Base-by-base conservation (phyloP, 1,140 invertebrate genomes). In the Zaprionus vittiger region DNA sequence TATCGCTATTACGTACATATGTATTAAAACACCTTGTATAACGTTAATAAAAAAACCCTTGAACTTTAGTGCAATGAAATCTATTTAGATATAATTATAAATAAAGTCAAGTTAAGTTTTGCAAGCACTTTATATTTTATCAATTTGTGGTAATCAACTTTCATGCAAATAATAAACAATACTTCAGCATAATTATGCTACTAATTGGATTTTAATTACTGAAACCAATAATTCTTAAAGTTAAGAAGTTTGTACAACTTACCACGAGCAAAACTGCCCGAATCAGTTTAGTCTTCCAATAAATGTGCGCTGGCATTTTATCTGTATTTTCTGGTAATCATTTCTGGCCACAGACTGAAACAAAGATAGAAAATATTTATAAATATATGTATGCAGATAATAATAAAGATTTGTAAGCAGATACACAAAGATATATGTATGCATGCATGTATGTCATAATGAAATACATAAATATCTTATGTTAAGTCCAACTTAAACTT, bases 251-350 rank as follows among this genome's bases (percentile, higher is more conserved):
- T 31, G 7, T 20, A 5, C 12, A 37, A 89, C 89, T 91, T 91
- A 91, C 89, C 89, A 91, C 66, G 56, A 91, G 76, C 57, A 91
- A 73, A 66, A 67, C 64, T 78, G 83, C 79, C 73, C 79, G 78
- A 73, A 80, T 84, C 77, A 77, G 73, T 65, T 77, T 69, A 67
- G 81, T 64, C 65, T 66, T 84, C 74, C 79, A 84, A 73, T 80
- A 70, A 77, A 78, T 84, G 75, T 76, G 79, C 34, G 74, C 57
- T 71, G 75, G 57, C 89, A 91, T 91, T 91, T 91, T 85, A 91
- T 84, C 79, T 85, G 79, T 73, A 80, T 85, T 80, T 89, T 91
- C 89, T 91, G 66, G 81, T 81, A 76, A 89, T 91, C 89, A 91
- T 67, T 67, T 67, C 64, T 91, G 87, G 75, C 79, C 81, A 81